Base-by-base conservation (phyloP, 2,888 invertebrate species). In the Choreutis nemorana region DNA sequence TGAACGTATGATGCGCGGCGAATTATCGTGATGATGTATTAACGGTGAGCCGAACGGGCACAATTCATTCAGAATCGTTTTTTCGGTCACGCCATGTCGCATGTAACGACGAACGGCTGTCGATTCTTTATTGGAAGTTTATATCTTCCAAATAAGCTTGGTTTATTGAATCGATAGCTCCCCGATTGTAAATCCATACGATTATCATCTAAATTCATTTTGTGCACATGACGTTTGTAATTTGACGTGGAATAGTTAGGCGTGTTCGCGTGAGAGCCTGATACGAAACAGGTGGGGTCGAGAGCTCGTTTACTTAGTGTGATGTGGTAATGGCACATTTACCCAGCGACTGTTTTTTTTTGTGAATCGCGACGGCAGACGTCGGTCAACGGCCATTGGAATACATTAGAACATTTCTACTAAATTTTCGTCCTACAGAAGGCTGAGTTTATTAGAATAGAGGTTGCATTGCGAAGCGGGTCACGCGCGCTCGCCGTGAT, bases 371-470 rank as follows among this genome's bases (percentile, higher is more conserved):
- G 44, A 44, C 52, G 65, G 57, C 60, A 57, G 44, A 44, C 49
- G 50, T 45, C 68, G 72, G 73, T 73, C 75, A 72, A 66, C 64
- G 68, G 68, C 73, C 72, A 72, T 55, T 46, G 48, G 77, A 72
- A 77, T 77, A 75, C 61, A 77, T 77, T 70, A 77, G 70, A 65
- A 72, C 73, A 75, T 73, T 77, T 77, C 75, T 77, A 77, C 72
- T 63, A 78, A 78, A 68, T 77, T 78, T 77, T 75, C 75, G 77
- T 78, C 77, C 77, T 75, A 73, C 75, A 72, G 75, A 77, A 75
- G 77, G 73, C 72, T 77, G 65, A 63, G 68, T 77, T 77, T 72
- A 70, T 75, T 73, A 77, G 77, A 78, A 77, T 75, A 77, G 57
- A 50, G 45, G 35, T 50, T 45, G 54, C 68, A 75, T 77, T 66